Base-by-base conservation (phyloP, 2,113 vertebrate genomes). In the Cochlearius cochlearius region DNA sequence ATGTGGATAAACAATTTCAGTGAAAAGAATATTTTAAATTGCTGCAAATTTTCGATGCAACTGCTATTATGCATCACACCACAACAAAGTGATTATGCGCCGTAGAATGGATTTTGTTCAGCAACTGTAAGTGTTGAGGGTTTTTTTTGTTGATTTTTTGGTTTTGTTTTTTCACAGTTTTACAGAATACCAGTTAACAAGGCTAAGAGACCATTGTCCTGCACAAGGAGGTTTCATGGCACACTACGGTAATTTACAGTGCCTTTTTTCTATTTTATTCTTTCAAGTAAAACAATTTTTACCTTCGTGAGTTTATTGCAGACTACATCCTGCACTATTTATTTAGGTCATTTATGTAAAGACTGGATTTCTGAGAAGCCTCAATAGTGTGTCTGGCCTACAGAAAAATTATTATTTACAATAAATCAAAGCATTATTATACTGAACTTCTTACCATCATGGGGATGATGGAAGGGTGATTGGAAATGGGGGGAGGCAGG, bases 21-120 rank as follows among this genome's bases (percentile, higher is more conserved):
- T 93, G 92, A 96, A 98, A 98, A 98, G 98, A 98, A 98, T 98
- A 97, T 98, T 98, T 96, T 97, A 98, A 98, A 98, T 98, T 97
- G 98, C 98, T 92, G 91, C 97, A 98, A 96, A 98, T 98, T 98
- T 98, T 94, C 38, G 45, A 97, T 96, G 98, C 94, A 94, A 97
- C 93, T 92, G 97, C 97, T 98, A 98, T 98, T 98, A 98, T 98
- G 97, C 90, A 86, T 96, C 90, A 74, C 97, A 97, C 95, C 93
- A 95, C 95, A 96, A 98, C 98, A 98, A 98, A 98, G 97, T 97
- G 97, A 98, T 98, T 97, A 93, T 79, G 73, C 96, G 97, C 92
- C 91, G 96, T 96, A 96, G 94, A 96, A 98, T 97, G 83, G 84
- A 97, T 94, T 98, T 97, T 98, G 97, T 98, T 97, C 97, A 98